Conservation (phyloP, 30 jellyfish, hydroid and myxozoan genomes). For the Euphysa ruthae region DNA sequence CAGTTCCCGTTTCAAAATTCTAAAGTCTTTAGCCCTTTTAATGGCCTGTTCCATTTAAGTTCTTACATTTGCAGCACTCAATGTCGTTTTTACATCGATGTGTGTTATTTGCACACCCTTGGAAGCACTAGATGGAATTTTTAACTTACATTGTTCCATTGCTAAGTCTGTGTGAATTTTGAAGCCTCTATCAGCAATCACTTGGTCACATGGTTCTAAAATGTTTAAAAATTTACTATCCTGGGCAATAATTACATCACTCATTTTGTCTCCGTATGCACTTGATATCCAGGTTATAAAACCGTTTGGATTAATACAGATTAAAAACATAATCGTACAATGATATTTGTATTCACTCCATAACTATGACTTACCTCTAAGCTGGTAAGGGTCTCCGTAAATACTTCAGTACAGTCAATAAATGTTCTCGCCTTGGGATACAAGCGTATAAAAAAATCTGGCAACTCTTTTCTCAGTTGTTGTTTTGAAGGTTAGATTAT, state of each 20-base stretch:
- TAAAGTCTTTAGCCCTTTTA: neutral
- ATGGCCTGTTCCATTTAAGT: constrained; percentile 24
- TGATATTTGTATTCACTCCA: constrained; percentile 67
- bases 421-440: constrained; percentile 37
- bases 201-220: constrained; percentile 40
- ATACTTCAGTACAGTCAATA: constrained; percentile 54
- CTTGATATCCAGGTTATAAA: constrained; percentile 54
- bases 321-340: constrained; percentile 33
- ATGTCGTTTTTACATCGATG: constrained; percentile 11
- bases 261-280: constrained; percentile 52
- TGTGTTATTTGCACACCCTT: constrained; percentile 21
- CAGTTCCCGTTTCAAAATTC: neutral
- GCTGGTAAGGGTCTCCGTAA: constrained; percentile 47
- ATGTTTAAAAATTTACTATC: constrained; percentile 30
- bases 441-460: constrained; percentile 29
- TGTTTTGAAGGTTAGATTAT: constrained; percentile 67
- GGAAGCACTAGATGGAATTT: constrained; percentile 62
- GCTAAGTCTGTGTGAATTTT: constrained; percentile 35
- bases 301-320: constrained; percentile 59
- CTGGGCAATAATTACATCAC: constrained; percentile 31
- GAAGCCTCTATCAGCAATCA: constrained; percentile 62
- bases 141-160: constrained; percentile 24
- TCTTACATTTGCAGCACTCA: constrained; percentile 30
- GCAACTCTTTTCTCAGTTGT: constrained; percentile 27
- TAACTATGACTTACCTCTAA: constrained; percentile 15